phyloP scores from a whole-genome alignment of 1,140 invertebrate species.

The Andricus grossulariae region DNA sequence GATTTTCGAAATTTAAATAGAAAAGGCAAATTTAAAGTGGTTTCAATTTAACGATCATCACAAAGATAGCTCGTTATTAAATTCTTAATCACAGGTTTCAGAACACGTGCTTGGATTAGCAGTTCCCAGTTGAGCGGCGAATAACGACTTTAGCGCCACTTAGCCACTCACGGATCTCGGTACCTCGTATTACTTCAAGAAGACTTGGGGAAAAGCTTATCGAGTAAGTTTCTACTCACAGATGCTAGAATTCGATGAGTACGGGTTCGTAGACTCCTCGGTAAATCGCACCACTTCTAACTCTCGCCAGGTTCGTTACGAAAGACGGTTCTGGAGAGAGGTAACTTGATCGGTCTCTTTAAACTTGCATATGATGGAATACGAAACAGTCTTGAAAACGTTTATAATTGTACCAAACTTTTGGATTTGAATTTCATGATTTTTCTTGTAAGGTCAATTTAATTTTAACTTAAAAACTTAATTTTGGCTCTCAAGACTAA shows the following conservation, averaged over 20 bases:
- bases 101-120: slow-evolving; percentile 10
- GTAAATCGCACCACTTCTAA: slow-evolving; percentile 26
- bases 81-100: not conserved
- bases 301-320: slow-evolving; percentile 4
- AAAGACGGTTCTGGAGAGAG: not conserved
- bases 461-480: too few species aligned
- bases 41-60: too few species aligned
- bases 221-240: slow-evolving; percentile 16
- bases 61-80: too few species aligned
- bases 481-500: not conserved
- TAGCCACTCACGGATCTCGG: slow-evolving; percentile 7
- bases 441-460: not conserved
- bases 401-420: not conserved
- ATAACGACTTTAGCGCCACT: slow-evolving; percentile 3
- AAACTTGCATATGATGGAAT: not conserved
- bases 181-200: slow-evolving; percentile 7
- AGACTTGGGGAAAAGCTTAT: slow-evolving; percentile 29
- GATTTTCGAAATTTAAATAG: too few species aligned
- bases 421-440: not conserved
- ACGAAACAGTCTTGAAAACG: not conserved
- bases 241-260: slow-evolving; percentile 29
- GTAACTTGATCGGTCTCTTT: not conserved
- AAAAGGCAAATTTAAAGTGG: too few species aligned
- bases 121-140: not conserved
- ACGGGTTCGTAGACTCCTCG: slow-evolving; percentile 1